Conservation (phyloP, 2,797 vertebrate species). For the Scarus forsteni region DNA sequence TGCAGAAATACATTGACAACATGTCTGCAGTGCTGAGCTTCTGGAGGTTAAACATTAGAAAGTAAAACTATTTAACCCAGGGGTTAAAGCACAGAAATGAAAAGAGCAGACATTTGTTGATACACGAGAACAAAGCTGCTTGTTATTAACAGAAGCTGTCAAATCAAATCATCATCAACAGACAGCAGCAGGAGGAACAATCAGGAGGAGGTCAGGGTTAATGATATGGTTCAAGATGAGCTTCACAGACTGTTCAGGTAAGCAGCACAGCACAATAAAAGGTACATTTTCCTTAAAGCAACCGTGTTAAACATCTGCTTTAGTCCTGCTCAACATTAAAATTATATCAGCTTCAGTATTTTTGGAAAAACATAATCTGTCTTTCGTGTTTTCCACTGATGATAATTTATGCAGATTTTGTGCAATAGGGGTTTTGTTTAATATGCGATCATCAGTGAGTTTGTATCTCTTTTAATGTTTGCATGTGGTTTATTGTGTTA, state of each 20-base stretch:
- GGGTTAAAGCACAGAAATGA: conserved; percentile 6
- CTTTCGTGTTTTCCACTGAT: too few relatives aligned
- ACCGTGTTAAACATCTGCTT: too few relatives aligned
- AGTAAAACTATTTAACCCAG: conserved; percentile 4
- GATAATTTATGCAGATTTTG: too few relatives aligned
- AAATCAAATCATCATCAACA: conserved; percentile 27
- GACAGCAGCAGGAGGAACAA: conserved; percentile 22
- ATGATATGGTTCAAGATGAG: conserved; percentile 29
- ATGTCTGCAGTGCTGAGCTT: background rate
- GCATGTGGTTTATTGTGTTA: too few relatives aligned
- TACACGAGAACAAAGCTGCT: background rate
- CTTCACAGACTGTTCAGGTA: conserved; percentile 13
- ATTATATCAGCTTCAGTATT: too few relatives aligned
- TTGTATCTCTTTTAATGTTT: too few relatives aligned
- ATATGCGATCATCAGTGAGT: too few relatives aligned
- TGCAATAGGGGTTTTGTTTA: too few relatives aligned
- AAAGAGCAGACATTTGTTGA: conserved; percentile 11
- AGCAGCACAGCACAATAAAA: conserved; percentile 5
- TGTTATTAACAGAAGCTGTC: conserved; percentile 32
- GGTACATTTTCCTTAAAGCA: background rate
- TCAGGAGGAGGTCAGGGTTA: conserved; percentile 32
- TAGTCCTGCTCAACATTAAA: too few relatives aligned
- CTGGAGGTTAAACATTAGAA: conserved; percentile 3
- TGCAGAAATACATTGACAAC: too few relatives aligned
- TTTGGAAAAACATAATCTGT: too few relatives aligned